Base-by-base conservation (phyloP, 2,113 vertebrate species). In the Lamprotornis superbus region DNA sequence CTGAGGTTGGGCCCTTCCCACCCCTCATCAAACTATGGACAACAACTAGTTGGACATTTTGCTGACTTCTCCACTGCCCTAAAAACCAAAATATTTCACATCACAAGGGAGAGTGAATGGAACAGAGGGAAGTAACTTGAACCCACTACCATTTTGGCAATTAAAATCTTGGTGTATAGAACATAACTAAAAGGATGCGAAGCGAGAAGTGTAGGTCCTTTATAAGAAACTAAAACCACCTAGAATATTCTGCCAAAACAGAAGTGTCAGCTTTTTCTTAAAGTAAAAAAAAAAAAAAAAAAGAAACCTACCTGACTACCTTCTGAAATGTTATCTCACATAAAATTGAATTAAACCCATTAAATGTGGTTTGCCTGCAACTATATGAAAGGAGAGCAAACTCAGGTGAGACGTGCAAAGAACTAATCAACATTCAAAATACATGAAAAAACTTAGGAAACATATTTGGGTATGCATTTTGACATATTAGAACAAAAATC, bases 131-230 rank as follows among this genome's bases (percentile, higher is more conserved):
- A 86, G 17, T 11, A 63, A 76, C 24, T 47, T 33, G 55, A 71
- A 76, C 15, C 5, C 37, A 12, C 30, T 15, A 56, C 11, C 13
- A 59, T 55, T 60, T 50, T 42, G 33, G 52, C 80, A 76, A 61
- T 22, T 53, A 27, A 77, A 56, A 67, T 75, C 9, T 28, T 50
- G 25, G 4, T 15, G 10, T 35, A 33, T 0, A 0, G 23, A 91
- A 64, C 11, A 42, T 19, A 75, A 75, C 16, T 50, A 40, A 42
- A 85, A 79, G 15, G 33, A 76, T 80, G 35, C 1, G 4, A 33
- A 57, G 17, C 4, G 1, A 8, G 40, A 52, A 35, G 21, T 2
- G 23, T 2, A 60, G 25, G 37, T 5, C 7, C 13, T 53, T 8
- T 44, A 0, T 10, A 77, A 61, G n/a, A 64, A 65, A 30, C 50